A percentile compares a stretch with the other conserved stretches of the same genome.
Evolutionary conservation across 2,113 vertebrate species (phyloP).

Genomic region (Tichodroma muraria): DNA sequence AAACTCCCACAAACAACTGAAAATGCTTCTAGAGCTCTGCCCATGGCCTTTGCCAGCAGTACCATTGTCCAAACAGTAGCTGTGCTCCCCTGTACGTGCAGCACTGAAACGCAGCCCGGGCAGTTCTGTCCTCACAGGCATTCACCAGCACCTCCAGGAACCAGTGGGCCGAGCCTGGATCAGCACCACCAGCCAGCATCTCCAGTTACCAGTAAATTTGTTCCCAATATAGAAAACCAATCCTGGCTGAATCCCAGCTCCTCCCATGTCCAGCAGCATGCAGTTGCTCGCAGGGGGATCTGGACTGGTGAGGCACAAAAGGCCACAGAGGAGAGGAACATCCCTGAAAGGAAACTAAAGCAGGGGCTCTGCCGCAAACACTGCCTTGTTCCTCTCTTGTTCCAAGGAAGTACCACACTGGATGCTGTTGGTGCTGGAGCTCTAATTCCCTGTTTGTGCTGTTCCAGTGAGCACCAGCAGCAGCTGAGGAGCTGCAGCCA

Average conservation of each 20-base stretch:
- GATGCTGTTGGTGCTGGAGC: fast-evolving
- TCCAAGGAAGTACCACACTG: fast-evolving
- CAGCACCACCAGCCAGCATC: neutral
- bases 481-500: neutral
- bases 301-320: neutral
- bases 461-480: neutral
- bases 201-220: neutral
- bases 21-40: neutral
- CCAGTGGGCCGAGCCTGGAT: too few species aligned
- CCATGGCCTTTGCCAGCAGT: neutral
- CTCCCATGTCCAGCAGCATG: neutral
- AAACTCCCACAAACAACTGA: neutral
- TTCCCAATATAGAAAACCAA: neutral
- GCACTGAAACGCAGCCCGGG: neutral
- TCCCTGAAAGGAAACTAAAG: neutral
- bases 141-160: neutral
- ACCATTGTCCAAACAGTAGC: fast-evolving
- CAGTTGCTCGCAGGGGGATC: neutral
- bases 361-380: neutral
- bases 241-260: neutral
- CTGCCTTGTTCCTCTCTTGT: neutral
- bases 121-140: neutral
- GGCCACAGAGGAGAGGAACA: neutral
- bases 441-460: neutral
- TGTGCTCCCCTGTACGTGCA: neutral